Evolutionary conservation across 1,140 invertebrate species (phyloP).

Genomic region (Paraescarpia echinospica): DNA sequence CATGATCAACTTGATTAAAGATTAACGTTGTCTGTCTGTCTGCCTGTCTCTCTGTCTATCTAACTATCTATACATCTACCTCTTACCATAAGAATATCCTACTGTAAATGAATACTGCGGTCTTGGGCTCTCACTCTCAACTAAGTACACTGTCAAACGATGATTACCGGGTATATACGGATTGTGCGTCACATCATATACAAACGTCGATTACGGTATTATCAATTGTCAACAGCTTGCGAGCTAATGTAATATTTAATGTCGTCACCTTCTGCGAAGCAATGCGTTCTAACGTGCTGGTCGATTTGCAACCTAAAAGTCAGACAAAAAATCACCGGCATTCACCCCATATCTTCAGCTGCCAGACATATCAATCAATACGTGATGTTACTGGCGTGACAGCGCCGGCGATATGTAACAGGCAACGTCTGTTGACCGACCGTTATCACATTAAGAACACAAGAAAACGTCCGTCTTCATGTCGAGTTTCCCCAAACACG

Average conservation of each 20-base stretch:
- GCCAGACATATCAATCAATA: neutral
- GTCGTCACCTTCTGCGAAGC: neutral
- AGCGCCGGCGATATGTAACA: neutral
- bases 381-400: neutral
- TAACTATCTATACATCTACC: no score
- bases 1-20: no score
- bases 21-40: no score
- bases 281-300: neutral
- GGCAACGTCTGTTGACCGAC: neutral
- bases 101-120: neutral
- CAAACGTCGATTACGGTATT: neutral
- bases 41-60: no score
- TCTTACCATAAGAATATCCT: no score
- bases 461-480: neutral
- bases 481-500: neutral
- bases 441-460: neutral
- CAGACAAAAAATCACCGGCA: neutral
- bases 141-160: neutral
- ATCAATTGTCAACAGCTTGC: neutral
- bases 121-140: neutral
- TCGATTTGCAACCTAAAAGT: neutral
- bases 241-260: neutral
- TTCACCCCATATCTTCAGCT: neutral
- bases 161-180: neutral
- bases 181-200: neutral